These are phyloP conservation scores for Eurytoma californica DNA, from an alignment of 2,888 invertebrate species.

Conservation along the genomic window DNA sequence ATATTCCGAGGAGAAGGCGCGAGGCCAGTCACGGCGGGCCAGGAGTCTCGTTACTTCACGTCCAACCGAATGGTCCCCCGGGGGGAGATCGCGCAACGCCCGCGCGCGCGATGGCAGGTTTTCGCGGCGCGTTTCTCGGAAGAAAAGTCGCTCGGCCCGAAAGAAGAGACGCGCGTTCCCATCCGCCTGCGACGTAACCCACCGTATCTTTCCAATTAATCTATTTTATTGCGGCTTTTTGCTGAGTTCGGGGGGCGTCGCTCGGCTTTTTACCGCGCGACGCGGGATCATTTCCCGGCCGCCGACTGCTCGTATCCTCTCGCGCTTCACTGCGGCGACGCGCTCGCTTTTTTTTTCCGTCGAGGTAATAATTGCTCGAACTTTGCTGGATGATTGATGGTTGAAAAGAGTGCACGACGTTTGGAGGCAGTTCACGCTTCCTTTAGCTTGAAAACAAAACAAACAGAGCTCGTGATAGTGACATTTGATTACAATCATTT, in stretches of 20 bases:
- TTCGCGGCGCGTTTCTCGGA: conserved; percentile 4
- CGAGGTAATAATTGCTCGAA: background rate
- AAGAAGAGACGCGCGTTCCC: conserved; percentile 14
- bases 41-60: too few species aligned
- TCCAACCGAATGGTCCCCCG: too few species aligned
- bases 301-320: too few species aligned
- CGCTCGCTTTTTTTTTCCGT: background rate
- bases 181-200: conserved; percentile 8
- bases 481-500: too few species aligned
- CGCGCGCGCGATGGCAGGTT: conserved; percentile 10
- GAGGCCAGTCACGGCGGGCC: too few species aligned
- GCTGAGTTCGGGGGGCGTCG: background rate
- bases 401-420: too few species aligned
- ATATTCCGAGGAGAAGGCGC: too few species aligned
- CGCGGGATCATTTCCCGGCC: background rate
- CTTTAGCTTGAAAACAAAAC: too few species aligned
- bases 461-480: too few species aligned
- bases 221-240: conserved; percentile 14
- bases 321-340: background rate
- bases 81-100: background rate
- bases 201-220: conserved; percentile 33
- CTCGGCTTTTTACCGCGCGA: background rate
- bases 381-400: background rate
- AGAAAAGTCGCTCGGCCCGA: conserved; percentile 33
- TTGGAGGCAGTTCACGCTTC: too few species aligned